Evolutionary conservation across 2,113 vertebrate species (phyloP), one percentile per base, ranked within the genome.

Genomic region (Pygoscelis antarcticus): DNA sequence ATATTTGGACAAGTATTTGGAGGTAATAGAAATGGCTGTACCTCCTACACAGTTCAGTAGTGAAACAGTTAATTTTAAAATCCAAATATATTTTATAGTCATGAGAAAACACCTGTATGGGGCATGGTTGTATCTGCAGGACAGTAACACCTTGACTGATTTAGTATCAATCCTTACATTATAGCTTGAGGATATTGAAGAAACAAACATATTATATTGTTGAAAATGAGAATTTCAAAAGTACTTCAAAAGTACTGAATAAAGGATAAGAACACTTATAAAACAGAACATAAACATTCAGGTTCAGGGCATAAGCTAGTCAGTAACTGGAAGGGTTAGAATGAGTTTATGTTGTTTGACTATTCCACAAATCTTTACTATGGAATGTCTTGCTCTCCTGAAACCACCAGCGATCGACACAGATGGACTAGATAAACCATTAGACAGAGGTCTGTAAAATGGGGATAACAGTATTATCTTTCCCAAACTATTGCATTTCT

Each of bases 181-280:
- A 68, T 58, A 84, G 38, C 79, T 83, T 55, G 38, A 83, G n/a
- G 76, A 55, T 87, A 93, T 18, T 74, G 74, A 97, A 90, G 68
- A 90, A 92, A 89, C 16, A 94, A 90, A 84, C 16, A 57, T 51
- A 78, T 71, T 74, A 74, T 70, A 61, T 27, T 68, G 27, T 51
- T 84, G 46, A 74, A 95, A 92, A 97, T 84, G 34, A 84, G 60
- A 89, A 89, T 83, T 87, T 86, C 36, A 29, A 29, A 97, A 87
- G 19, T 64, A 77, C 57, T 81, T 86, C 36, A 29, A 29, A 97
- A 87, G 19, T 64, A 77, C 57, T 81, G 74, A 93, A 92, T 90
- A 89, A 96, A 94, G 79, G 38, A 75, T 81, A 82, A 90, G 55
- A 92, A 88, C 8, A 61, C 23, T 55, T 83, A 78, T 44, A 75